Evolutionary conservation across 2,888 invertebrate species (phyloP).

Genomic region (Ethmia dodecea): DNA sequence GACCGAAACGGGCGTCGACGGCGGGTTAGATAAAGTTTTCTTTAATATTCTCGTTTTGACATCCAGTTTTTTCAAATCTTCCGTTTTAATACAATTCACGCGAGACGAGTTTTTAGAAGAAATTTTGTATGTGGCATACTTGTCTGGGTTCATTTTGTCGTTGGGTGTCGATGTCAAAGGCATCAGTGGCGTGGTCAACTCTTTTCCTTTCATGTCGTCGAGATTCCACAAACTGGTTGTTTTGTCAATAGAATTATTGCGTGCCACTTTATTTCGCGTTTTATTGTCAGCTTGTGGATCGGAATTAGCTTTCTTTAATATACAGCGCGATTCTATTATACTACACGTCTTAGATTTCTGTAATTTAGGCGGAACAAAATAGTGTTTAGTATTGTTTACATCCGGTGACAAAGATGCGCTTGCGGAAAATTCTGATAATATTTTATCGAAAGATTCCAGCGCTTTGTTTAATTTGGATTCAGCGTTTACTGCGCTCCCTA

Average conservation of each 20-base stretch:
- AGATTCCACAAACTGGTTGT: slow-evolving; percentile 79
- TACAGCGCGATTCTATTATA: slow-evolving; percentile 83
- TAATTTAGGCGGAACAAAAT: slow-evolving; percentile 74
- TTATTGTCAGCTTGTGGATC: slow-evolving; percentile 55
- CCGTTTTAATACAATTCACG: slow-evolving; percentile 55
- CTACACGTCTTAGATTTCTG: slow-evolving; percentile 85
- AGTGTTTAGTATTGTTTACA: slow-evolving; percentile 31
- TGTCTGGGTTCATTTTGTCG: slow-evolving; percentile 66
- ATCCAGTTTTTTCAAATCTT: slow-evolving; percentile 70
- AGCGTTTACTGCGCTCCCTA: slow-evolving; percentile 25
- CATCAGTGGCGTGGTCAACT: slow-evolving; percentile 57
- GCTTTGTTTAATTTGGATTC: slow-evolving; percentile 65
- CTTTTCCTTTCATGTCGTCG: slow-evolving; percentile 75
- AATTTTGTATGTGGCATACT: slow-evolving; percentile 73
- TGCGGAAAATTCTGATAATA: slow-evolving; percentile 59
- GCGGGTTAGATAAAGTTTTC: slow-evolving; percentile 74
- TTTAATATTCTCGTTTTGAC: slow-evolving; percentile 75
- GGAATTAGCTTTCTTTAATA: slow-evolving; percentile 78
- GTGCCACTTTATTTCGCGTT: slow-evolving; percentile 51
- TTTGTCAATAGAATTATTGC: slow-evolving; percentile 71
- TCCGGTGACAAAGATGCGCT: slow-evolving; percentile 42
- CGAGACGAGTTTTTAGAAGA: slow-evolving; percentile 59
- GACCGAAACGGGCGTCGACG: slow-evolving; percentile 69
- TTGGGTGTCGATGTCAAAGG: slow-evolving; percentile 48
- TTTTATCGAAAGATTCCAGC: slow-evolving; percentile 71